Evolutionary conservation across 1,140 invertebrate genomes (phyloP), one percentile per base, ranked within the genome.

Genomic region (Tyrophagus putrescentiae): DNA sequence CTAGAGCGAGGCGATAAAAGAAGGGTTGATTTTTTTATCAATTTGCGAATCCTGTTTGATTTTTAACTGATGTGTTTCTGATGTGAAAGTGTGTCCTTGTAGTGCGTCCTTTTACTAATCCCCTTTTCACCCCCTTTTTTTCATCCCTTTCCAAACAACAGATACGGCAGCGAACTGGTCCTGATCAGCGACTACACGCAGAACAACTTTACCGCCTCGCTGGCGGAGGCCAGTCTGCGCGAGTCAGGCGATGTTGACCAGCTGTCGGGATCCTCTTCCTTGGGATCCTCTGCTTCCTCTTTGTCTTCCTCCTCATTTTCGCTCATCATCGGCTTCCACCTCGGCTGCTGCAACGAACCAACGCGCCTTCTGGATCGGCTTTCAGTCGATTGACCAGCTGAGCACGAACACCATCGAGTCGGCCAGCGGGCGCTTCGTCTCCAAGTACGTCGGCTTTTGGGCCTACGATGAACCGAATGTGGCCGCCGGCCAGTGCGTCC

Each of bases 331-430:
- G 16, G 31, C 23, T 28, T 6, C 25, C 21, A 18, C 28, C 13
- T 56, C 13, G 18, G 18, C 53, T 33, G 18, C 27, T 18, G 13
- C 29, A 57, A 23, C 56, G 21, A n/a, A 41, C 29, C n/a, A 54
- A 32, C 11, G 39, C 11, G 48, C 36, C 16, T 64, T 33, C 53
- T 64, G 62, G 58, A 36, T 64, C 23, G 89, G 89, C 57, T 75
- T 91, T 58, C 83, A 86, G 13, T 85, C 88, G 9, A 79, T 92
- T 28, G 88, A 94, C 73, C 87, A 92, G 73, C 77, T 94, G 33
- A 78, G 85, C 66, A 94, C 90, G 25, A 93, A 93, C 70, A 92
- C 88, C 4, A 74, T 94, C 41, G 87, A 93, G 74, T 93, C 91
- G 9, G 87, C 90, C 7, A 86, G 87, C 56, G 90, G 90, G 36